Base-by-base conservation (phyloP, 2,797 vertebrate species). In the Chelon labrosus region DNA sequence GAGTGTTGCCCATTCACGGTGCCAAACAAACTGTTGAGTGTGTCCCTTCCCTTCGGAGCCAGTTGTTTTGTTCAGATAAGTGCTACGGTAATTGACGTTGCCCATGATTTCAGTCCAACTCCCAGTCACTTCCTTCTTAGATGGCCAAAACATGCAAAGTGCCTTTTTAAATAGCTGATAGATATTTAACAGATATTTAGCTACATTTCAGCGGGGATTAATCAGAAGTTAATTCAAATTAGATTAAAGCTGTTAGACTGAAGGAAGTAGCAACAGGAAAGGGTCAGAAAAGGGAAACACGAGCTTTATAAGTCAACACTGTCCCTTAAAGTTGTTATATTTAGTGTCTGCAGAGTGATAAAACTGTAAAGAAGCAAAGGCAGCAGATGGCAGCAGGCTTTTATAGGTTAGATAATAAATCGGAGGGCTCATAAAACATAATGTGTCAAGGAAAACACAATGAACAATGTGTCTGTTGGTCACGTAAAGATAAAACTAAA, bases 111-210 rank as follows among this genome's bases (percentile, higher is more conserved):
- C 61, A 70, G 42, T 58, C 63, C n/a, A 11, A 42, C 10, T 41
- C 56, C 53, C 67, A 66, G 37, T n/a, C 39, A 27, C 70, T 77
- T 81, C 47, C 55, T 57, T 56, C 69, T 61, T 25, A 59, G 64
- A 56, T 41, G 56, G 66, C 78, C 6, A 64, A 61, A 83, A 86
- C 76, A 56, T 80, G 75, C 57, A 83, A 91, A 92, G 91, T 93
- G 91, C 91, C 91, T 92, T 88, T 87, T 91, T 65, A 70, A 75
- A 69, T 53, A 82, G 76, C 76, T 56, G 75, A 65, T 64, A 16
- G 79, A 77, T 60, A 64, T 73, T 70, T 14, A 70, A 70, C 13
- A 35, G 50, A 82, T 65, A 27, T 46, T 63, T 63, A 39, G 13
- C 22, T 64, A 7, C 49, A 38, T 25, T 16, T 82, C 77, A 75